Evolutionary conservation across 2,113 vertebrate species (phyloP), one percentile per base, ranked within the genome.

Genomic region (Cavia aperea): DNA sequence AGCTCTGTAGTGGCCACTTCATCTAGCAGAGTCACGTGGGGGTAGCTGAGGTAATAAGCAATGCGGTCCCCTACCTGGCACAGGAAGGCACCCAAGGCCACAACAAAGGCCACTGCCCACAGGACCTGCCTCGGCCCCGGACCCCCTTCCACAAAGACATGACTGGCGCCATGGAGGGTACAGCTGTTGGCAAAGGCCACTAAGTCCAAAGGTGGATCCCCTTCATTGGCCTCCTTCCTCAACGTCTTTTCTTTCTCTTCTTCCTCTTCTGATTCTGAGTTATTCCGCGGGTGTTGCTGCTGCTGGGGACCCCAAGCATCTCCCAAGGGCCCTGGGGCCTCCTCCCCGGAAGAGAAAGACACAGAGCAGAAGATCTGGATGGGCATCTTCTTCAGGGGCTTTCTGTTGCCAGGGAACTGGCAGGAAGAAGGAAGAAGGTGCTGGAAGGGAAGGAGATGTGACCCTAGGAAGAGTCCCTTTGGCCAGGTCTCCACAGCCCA

Each of bases 361-460:
- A 99, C 97, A 93, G 98, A 99, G 97, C 99, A 99, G 96, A 98
- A 98, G 94, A 99, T 99, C 95, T 99, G 98, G 96, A 99, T 98
- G 7, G 99, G 98, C 99, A 99, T 99, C 93, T 94, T 91, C 39
- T 88, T 24, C 18, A 5, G 81, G 88, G 82, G n/a, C 43, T 91
- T 90, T 33, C 88, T 62, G 78, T 78, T 60, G 21, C 88, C 29
- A 9, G 88, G 39, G 26, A 46, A 23, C 49, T 36, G 81, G 75
- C 63, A 62, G 66, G 33, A 89, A 70, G 81, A 94, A 33, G 14
- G 94, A 93, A 79, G 51, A 51, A 65, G 81, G 63, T 85, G 84
- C 93, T 49, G 2, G 89, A 79, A 31, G 51, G 49, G 11, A 66
- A 24, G 9, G 56, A 49, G 86, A 26, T 62, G 43, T 86, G 68